Base-by-base conservation (phyloP, 2,113 vertebrate species). In the Phyllostomus hastatus region DNA sequence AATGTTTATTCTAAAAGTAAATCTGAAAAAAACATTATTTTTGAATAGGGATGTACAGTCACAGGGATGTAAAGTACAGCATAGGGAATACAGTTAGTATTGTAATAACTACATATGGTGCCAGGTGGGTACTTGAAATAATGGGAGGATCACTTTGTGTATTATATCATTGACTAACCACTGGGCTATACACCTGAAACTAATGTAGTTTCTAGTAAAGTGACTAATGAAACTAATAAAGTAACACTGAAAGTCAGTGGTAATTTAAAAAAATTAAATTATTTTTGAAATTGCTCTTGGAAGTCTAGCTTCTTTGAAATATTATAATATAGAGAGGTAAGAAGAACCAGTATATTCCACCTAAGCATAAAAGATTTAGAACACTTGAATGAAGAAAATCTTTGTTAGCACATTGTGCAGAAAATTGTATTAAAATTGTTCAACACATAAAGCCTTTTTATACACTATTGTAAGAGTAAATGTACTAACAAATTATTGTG, bases 341-440 rank as follows among this genome's bases (percentile, higher is more conserved):
- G 0, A 19, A 69, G 66, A 78, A 33, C 4, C 70, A 86, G 1
- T 16, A 59, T 82, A 76, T 94, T 46, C 3, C 54, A 31, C 54
- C 54, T 72, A 4, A 87, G 69, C 48, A 87, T 83, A 79, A 19
- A 92, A 33, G 38, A 59, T 41, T 96, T 90, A 57, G 35, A 38
- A 88, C 69, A 92, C 33, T 83, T 78, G 5, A 87, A 61, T 67
- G 16, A 22, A 82, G 79, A 78, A 84, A 46, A n/a, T 7, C 11
- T 69, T 59, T 54, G 59, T 76, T 64, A 93, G 59, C 46, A 94
- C 31, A 61, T 33, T 22, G 9, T 52, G 12, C 10, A 67, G 15
- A 85, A 96, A 96, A 76, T n/a, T 41, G 52, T 75, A 90, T 59
- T 94, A 38, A 95, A 72, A 86, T 17, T 91, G 48, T 41, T 90